Percentiles rank a stretch among this genome's conserved stretches.
phyloP scores from a whole-genome alignment of 35 echinoderm and acorn worm genomes.

The Ptychodera flava region DNA sequence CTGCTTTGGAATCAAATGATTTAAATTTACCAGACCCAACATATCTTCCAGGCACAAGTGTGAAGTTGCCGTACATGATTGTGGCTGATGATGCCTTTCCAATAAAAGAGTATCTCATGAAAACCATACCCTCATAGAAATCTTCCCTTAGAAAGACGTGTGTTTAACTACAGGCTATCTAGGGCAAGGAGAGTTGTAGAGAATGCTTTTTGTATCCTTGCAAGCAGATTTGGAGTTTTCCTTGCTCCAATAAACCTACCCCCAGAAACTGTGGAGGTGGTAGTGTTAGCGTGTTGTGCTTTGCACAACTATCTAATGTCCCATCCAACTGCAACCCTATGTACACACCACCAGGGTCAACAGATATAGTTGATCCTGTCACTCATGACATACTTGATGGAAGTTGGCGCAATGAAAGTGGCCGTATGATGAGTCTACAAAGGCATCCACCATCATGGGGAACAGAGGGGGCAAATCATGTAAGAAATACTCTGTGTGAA shows the following conservation, averaged over 20 bases:
- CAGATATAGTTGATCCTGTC: background rate
- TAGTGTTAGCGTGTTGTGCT: background rate
- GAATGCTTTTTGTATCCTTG: slow-evolving; percentile 51
- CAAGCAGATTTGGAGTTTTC: slow-evolving; percentile 37
- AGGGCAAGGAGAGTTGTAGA: slow-evolving; percentile 32
- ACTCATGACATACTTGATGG: background rate
- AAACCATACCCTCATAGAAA: background rate
- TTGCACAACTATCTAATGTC: slow-evolving; percentile 7
- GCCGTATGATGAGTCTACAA: background rate
- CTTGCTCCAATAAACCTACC: slow-evolving; percentile 29
- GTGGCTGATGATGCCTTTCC: slow-evolving; percentile 75
- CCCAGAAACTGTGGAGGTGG: slow-evolving; percentile 35
- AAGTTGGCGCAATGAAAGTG: too few relatives aligned
- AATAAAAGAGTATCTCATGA: slow-evolving; percentile 36
- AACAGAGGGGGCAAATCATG: background rate
- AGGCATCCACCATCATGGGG: background rate
- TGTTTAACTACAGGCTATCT: background rate
- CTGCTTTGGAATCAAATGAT: background rate
- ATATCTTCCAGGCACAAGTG: background rate
- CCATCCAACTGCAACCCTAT: background rate
- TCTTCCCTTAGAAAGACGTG: background rate
- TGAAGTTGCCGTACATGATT: slow-evolving; percentile 26
- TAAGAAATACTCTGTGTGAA: slow-evolving; percentile 8
- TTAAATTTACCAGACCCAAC: slow-evolving; percentile 5
- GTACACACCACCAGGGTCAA: background rate